Base-by-base conservation (phyloP, 2,797 vertebrate species). In the Triplophysa bombifrons region DNA sequence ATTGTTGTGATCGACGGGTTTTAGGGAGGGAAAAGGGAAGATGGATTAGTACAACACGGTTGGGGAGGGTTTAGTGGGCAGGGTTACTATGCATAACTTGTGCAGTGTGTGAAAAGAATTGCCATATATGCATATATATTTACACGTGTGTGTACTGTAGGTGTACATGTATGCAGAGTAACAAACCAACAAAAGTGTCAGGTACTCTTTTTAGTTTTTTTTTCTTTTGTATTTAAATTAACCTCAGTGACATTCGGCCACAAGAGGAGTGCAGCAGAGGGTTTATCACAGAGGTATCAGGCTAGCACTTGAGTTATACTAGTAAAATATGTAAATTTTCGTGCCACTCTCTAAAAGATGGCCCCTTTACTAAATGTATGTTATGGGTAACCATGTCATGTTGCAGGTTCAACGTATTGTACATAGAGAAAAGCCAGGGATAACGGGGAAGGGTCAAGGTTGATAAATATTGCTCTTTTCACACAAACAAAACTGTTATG, bases 391-490 rank as follows among this genome's bases (percentile, higher is more conserved):
- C 96, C 96, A 96, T 97, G 96, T 98, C 97, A 99, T 98, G 97
- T 99, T 99, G 97, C 97, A 98, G 98, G 97, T 98, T 99, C 98
- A 99, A 99, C 97, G 95, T 98, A 98, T 98, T 99, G 98, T 99
- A 99, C 96, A 99, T 98, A 99, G 93, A 93, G 81, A 68, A 91
- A 94, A 94, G 94, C 91, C 85, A 89, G 80, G 79, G 84, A 78
- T 69, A 74, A 48, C 64, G 80, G 84, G 78, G 65, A 56, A 76
- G 80, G 85, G 87, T 86, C 72, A 80, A 87, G 88, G 94, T 95
- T 95, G 95, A 94, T 94, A 92, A 93, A 93, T 92, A 89, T 90
- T 94, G 95, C 94, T 94, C 92, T 95, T 95, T 94, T 90, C 92
- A 96, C 94, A 94, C 94, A 96, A 86, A 88, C 94, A 96, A 96